A percentile compares a stretch with the other conserved stretches of the same genome.
Conservation (phyloP, 2,113 vertebrate species). For the Callocephalon fimbriatum region DNA sequence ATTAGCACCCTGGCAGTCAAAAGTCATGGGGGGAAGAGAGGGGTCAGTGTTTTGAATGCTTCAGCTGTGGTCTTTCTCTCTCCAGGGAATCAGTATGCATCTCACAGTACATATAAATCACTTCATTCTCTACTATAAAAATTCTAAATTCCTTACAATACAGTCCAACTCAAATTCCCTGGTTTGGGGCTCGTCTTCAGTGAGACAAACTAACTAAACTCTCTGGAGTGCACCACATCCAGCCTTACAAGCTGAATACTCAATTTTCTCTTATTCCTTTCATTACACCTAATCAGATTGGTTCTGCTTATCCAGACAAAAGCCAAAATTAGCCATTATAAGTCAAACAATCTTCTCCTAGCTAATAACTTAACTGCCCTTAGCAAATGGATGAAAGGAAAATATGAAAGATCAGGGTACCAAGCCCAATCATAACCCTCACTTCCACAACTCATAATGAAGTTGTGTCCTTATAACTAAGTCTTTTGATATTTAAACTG, state of each 20-base stretch:
- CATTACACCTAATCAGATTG: neutral
- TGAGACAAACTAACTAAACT: neutral
- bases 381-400: neutral
- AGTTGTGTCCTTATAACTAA: neutral
- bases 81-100: fast-evolving
- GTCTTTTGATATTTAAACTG: neutral
- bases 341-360: neutral
- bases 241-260: neutral
- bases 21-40: neutral
- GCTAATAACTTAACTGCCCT: neutral
- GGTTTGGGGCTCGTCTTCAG: neutral
- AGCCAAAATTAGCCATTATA: neutral
- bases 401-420: neutral
- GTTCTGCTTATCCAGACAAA: neutral
- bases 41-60: neutral
- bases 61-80: neutral
- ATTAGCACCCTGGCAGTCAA: neutral
- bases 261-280: neutral
- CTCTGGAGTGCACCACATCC: neutral
- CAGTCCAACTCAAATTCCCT: neutral
- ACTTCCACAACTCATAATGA: neutral
- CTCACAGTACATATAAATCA: fast-evolving
- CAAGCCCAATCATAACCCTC: neutral
- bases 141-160: neutral
- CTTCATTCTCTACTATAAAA: neutral